Evolutionary conservation across 2,888 invertebrate genomes (phyloP), one percentile per base, ranked within the genome.

Genomic region (Rapana venosa): DNA sequence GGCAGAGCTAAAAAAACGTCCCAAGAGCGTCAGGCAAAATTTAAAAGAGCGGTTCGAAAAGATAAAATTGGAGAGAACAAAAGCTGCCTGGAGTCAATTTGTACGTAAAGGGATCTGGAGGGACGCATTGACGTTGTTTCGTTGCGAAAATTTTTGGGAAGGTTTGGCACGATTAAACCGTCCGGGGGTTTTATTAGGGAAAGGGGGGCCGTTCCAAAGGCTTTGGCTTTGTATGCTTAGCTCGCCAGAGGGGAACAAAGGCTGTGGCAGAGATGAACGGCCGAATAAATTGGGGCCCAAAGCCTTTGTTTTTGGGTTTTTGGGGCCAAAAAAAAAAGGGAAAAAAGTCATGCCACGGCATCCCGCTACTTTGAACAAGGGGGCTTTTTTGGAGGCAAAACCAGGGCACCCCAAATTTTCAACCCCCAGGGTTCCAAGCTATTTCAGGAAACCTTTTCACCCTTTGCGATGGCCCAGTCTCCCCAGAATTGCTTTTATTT

Each of bases 201-300:
- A 30, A n/a, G n/a, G 93, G 93, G 90, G 94, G 94, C 4, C 92
- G 97, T 90, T 97, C 97, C 81, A 97, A 97, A 93, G 99, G 99
- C 90, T 99, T 99, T 96, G 99, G 99, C 70, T 99, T 99, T 96
- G 99, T 99, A 36, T 99, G 99, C 97, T 99, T 99, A 98, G 98
- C 90, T 98, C 98, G 32, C 98, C 99, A 0, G 99, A 99, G 96
- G 99, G 99, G 96, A 20, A 99, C 99, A 5, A 99, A 99, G 96
- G 99, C 99, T 88, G 99, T 99, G 0, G 99, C 99, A 13, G 99
- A 99, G 96, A 98, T 99, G 98, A 99, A 99, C 96, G 99, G 99
- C 8, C 98, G 99, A 90, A 99, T 99, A n/a, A 94, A 97, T 99
- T 85, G 99, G 98, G 91, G 97, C 98, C 26, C n/a, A n/a, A 99